Percentiles rank a stretch among this genome's conserved stretches.
Evolutionary conservation across 2,113 vertebrate species (phyloP).

Genomic region (Rhizomys pruinosus): DNA sequence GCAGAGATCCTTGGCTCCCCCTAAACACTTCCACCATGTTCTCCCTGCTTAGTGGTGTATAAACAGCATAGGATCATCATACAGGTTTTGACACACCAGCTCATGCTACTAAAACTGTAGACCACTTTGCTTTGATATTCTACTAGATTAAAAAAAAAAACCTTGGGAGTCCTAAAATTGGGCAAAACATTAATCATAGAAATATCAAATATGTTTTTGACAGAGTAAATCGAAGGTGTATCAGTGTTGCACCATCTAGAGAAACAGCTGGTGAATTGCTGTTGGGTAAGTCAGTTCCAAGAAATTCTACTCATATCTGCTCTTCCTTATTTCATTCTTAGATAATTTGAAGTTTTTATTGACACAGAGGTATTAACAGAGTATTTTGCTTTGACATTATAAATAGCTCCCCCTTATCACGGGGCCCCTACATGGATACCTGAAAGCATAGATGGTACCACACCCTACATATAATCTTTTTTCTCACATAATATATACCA

Average conservation of each 20-base stretch:
- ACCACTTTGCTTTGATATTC: slow-evolving; percentile 45
- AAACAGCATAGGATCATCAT: background rate
- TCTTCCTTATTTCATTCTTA: slow-evolving; percentile 32
- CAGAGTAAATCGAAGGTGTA: slow-evolving; percentile 96
- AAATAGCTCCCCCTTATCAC: background rate
- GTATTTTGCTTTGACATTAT: slow-evolving; percentile 10
- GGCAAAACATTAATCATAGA: slow-evolving; percentile 31
- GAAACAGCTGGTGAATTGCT: slow-evolving; percentile 96
- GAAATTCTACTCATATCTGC: background rate
- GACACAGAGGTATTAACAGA: background rate
- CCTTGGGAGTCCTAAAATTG: slow-evolving; percentile 20
- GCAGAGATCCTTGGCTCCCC: background rate
- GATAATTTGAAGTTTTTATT: background rate
- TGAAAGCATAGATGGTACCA: background rate
- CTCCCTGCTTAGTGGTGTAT: background rate
- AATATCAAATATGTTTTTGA: slow-evolving; percentile 71
- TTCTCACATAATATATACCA: background rate
- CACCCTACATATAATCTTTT: background rate
- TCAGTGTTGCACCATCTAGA: slow-evolving; percentile 96
- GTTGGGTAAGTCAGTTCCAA: slow-evolving; percentile 88
- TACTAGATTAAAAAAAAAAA: slow-evolving; percentile 47
- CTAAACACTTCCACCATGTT: background rate
- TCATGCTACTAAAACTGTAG: slow-evolving; percentile 11
- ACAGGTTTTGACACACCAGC: background rate
- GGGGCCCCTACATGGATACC: background rate